Evolutionary conservation across 1,140 invertebrate species (phyloP).

Genomic region (Lasioglossum albipes): DNA sequence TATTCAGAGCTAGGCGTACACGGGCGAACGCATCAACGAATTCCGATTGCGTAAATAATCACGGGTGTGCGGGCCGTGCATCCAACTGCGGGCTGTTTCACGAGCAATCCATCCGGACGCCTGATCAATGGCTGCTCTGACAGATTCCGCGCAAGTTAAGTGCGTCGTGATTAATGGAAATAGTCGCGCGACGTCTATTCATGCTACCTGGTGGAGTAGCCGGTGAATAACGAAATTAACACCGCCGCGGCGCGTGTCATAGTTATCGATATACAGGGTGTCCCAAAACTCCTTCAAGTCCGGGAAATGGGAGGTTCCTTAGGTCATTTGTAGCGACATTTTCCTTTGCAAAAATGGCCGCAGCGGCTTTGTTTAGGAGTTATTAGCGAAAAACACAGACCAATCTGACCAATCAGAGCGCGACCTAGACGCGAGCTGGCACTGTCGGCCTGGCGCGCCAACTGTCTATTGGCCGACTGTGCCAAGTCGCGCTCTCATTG

Average conservation of each 20-base stretch:
- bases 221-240: conserved; percentile 20
- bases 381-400: too few species aligned
- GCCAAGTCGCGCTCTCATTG: too few species aligned
- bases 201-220: neutral
- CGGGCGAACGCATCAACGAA: conserved; percentile 16
- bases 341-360: too few species aligned
- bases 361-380: too few species aligned
- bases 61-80: neutral
- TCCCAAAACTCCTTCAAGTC: too few species aligned
- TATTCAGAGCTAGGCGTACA: conserved; percentile 9
- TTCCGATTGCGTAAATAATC: conserved; percentile 41
- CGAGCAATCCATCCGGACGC: conserved; percentile 6
- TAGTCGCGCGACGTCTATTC: conserved; percentile 15
- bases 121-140: conserved; percentile 23
- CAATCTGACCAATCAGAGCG: too few species aligned
- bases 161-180: conserved; percentile 32
- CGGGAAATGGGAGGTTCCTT: too few species aligned
- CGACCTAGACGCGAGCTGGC: too few species aligned
- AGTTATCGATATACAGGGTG: too few species aligned
- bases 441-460: too few species aligned
- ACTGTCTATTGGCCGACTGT: too few species aligned
- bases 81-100: conserved; percentile 8
- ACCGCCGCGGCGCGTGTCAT: neutral
- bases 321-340: too few species aligned
- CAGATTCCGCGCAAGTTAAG: conserved; percentile 27